Evolutionary conservation across 2,113 vertebrate species (phyloP).

Genomic region (Phyllostomus hastatus): DNA sequence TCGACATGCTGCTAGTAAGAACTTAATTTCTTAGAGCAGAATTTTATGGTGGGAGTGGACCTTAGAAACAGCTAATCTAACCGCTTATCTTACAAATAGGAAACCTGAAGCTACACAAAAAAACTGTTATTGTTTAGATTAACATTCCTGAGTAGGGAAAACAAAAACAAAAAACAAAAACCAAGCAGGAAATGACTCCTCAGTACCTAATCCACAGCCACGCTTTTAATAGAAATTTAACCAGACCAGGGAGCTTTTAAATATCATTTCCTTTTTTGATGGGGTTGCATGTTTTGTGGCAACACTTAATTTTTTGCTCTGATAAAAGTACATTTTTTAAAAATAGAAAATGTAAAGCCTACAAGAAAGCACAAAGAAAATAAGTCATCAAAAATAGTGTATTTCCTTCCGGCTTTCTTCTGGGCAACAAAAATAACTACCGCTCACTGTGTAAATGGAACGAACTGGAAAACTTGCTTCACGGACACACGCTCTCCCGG

Average conservation of each 20-base stretch:
- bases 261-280: constrained; percentile 63
- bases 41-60: background rate
- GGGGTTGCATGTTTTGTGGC: background rate
- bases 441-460: background rate
- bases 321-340: constrained; percentile 8
- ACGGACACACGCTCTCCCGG: background rate
- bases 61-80: background rate
- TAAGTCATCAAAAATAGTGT: background rate
- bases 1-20: background rate
- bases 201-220: constrained; percentile 17
- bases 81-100: background rate
- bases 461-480: background rate
- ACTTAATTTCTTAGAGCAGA: background rate
- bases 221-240: constrained; percentile 62
- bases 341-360: constrained; percentile 3
- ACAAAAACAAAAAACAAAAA: background rate
- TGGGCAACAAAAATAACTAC: constrained; percentile 9
- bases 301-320: background rate
- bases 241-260: constrained; percentile 60
- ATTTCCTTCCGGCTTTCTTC: background rate
- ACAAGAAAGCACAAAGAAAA: background rate
- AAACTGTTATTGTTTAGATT: background rate
- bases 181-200: constrained; percentile 62
- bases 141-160: background rate
- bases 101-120: background rate